Base-by-base conservation (phyloP, 2,113 vertebrate species). In the Cephalophus harveyi region DNA sequence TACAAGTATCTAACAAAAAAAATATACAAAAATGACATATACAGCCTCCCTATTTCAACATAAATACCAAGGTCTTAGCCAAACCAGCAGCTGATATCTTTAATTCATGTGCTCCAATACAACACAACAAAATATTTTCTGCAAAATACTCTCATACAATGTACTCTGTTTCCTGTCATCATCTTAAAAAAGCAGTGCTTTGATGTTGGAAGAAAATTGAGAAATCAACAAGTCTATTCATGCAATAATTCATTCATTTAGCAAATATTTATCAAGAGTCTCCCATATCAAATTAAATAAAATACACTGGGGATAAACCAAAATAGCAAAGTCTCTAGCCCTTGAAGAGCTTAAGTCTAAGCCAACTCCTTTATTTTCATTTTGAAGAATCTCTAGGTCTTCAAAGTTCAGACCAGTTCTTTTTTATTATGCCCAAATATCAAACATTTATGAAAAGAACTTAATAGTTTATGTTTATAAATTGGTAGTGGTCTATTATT, bases 31-130 rank as follows among this genome's bases (percentile, higher is more conserved):
- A 67, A 71, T 86, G 33, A 91, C 88, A 71, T 67, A 95, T 25
- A 82, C 23, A 40, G 16, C 23, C 46, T 84, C 83, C 6, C 13
- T 16, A 23, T 96, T 85, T 95, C 67, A 89, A 67, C 16, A 79
- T 82, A 97, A 93, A 95, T 54, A 71, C 23, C 50, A 52, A 86
- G 23, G 6, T 81, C 71, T 94, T 97, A 91, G 60, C 64, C 87
- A 98, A 96, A 92, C 28, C 33, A 96, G 59, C 30, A 79, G 50
- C 33, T 96, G 79, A 48, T 93, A 87, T 93, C 97, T 85, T 88
- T 92, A 95, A 74, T 94, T 40, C 33, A n/a, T 67, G 33, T 46
- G 21, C 14, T 46, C 28, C 81, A 71, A 78, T 28, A 87, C 28
- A 95, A 88, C 16, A 93, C 36, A 89, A 60, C 86, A 59, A 89